Percentiles rank a stretch among this genome's conserved stretches.
Conservation (phyloP, 2,888 invertebrate genomes). For the Diachrysia chrysitis region DNA sequence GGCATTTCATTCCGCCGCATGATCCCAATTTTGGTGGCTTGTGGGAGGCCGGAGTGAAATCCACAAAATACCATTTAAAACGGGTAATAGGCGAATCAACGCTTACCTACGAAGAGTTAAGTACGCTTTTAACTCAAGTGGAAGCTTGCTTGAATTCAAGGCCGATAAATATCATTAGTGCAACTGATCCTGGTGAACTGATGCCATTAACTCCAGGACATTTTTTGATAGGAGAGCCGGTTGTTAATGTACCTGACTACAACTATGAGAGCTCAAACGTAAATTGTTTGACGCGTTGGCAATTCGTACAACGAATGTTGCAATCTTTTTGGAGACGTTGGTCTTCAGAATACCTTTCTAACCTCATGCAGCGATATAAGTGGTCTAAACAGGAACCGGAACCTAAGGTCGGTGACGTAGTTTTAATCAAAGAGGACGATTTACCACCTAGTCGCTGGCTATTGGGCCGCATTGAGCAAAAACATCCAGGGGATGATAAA, state of each 20-base stretch:
- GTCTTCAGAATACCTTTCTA: constrained; percentile 11
- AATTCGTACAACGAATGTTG: constrained; percentile 5
- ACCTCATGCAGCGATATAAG: constrained; percentile 1
- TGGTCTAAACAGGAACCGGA: too few relatives aligned
- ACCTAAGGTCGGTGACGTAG: too few relatives aligned
- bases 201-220: constrained; percentile 19
- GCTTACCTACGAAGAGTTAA: neutral
- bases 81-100: neutral
- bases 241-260: constrained; percentile 7
- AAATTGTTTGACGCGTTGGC: too few relatives aligned
- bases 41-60: too few relatives aligned
- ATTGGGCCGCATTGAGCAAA: constrained; percentile 5
- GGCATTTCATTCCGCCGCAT: constrained; percentile 2
- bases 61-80: too few relatives aligned
- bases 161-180: constrained; percentile 13
- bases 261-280: neutral
- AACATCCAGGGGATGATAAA: constrained; percentile 7
- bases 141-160: constrained; percentile 17
- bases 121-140: constrained; percentile 2
- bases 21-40: too few relatives aligned
- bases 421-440: too few relatives aligned
- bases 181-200: constrained; percentile 8
- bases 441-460: constrained; percentile 10
- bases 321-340: constrained; percentile 15
- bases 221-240: constrained; percentile 10